Evolutionary conservation across 2,888 invertebrate genomes (phyloP).

Genomic region (Cryptus armator): DNA sequence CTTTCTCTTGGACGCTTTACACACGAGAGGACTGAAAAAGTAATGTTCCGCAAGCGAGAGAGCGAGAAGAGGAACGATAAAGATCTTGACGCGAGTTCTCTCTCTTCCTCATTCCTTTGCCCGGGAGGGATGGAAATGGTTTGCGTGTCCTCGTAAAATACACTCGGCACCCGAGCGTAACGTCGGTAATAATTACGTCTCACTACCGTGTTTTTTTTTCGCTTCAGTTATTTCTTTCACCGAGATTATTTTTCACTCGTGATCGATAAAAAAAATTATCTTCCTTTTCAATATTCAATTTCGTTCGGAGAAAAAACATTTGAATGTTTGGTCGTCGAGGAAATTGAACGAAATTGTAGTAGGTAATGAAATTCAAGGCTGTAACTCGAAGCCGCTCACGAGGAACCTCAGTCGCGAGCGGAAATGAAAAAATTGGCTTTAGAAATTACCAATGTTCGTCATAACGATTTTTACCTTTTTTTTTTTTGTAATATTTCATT

Average conservation of each 20-base stretch:
- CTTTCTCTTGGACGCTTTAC: slow-evolving; percentile 31
- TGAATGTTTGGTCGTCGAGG: background rate
- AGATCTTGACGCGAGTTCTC: slow-evolving; percentile 31
- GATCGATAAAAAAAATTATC: background rate
- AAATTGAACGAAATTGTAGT: background rate
- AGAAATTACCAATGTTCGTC: too few species aligned
- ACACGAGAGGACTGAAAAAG: slow-evolving; percentile 19
- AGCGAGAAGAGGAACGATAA: slow-evolving; percentile 39
- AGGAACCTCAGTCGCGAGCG: too few species aligned
- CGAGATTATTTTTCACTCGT: slow-evolving; percentile 1
- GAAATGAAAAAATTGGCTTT: background rate
- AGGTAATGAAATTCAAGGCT: background rate
- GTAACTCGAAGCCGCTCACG: too few species aligned
- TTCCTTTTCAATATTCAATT: background rate
- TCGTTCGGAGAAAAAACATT: background rate
- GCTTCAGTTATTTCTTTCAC: background rate
- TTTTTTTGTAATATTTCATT: too few species aligned
- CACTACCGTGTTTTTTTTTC: slow-evolving; percentile 22
- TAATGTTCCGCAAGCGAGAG: slow-evolving; percentile 35
- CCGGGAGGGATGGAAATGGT: slow-evolving; percentile 21
- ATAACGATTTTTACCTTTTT: too few species aligned
- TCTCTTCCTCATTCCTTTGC: slow-evolving; percentile 7
- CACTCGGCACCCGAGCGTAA: slow-evolving; percentile 28
- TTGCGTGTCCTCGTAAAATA: slow-evolving; percentile 56
- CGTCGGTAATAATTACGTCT: slow-evolving; percentile 33